Conservation (phyloP, 2,888 invertebrate genomes). For the Nomada flava region DNA sequence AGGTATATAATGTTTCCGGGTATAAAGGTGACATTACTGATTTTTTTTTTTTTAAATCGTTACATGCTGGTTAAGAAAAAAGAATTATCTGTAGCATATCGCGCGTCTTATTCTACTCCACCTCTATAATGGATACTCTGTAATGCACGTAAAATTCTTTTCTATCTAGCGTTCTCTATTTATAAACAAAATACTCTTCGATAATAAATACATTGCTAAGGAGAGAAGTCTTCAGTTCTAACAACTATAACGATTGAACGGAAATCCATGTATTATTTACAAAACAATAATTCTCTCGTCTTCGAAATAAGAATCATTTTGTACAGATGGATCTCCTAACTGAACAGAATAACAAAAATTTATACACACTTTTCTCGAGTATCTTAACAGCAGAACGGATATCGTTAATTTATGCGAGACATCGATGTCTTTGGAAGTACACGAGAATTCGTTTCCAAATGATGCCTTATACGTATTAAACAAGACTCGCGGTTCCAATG, state of each 20-base stretch:
- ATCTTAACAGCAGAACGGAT: constrained; percentile 50
- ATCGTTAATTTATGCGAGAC: constrained; percentile 25
- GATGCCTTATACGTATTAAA: constrained; percentile 80
- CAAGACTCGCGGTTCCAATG: constrained; percentile 89
- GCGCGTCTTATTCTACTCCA: neutral
- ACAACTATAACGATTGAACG: neutral
- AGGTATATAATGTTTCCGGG: constrained; percentile 23
- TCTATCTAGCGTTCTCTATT: neutral
- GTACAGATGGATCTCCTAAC: constrained; percentile 27
- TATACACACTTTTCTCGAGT: constrained; percentile 8
- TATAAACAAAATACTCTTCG: neutral
- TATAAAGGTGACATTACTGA: constrained; percentile 17
- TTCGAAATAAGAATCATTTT: constrained; percentile 29
- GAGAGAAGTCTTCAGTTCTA: neutral
- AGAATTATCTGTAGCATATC: constrained; percentile 6
- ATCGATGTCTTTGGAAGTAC: constrained; percentile 53
- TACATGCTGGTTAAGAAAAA: constrained; percentile 21
- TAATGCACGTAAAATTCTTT: neutral
- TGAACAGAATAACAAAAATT: constrained; percentile 11
- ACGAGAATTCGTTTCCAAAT: constrained; percentile 21
- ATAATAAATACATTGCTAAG: constrained; percentile 27
- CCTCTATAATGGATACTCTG: neutral
- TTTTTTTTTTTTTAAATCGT: neutral
- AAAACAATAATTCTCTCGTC: constrained; percentile 12
- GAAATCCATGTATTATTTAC: constrained; percentile 27